These are phyloP conservation scores for Sylvicola cinctus DNA, from an alignment of 2,888 invertebrate species.

Conservation along the genomic window DNA sequence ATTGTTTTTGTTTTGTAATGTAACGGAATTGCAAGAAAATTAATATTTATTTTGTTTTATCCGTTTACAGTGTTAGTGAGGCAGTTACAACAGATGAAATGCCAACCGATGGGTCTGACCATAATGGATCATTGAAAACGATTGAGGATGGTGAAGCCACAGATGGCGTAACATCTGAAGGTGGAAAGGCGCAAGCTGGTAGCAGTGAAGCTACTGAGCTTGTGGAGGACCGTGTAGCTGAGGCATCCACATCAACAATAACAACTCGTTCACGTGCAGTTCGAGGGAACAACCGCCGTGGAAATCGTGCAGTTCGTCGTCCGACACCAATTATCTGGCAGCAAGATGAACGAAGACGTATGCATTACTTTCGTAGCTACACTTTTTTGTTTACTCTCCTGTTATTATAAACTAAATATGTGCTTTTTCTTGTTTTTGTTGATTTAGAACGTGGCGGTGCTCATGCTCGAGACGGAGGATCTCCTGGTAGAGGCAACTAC, in stretches of 20 bases:
- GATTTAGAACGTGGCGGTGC: too few species aligned
- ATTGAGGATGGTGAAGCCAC: constrained; percentile 21
- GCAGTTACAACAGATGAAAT: constrained; percentile 27
- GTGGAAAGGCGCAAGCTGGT: constrained; percentile 32
- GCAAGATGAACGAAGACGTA: too few species aligned
- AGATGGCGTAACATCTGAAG: constrained; percentile 37
- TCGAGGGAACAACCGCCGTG: neutral
- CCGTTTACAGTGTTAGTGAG: constrained; percentile 10
- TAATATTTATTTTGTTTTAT: too few species aligned
- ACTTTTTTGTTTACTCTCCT: too few species aligned
- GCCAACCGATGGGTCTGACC: constrained; percentile 15
- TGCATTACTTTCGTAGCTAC: too few species aligned
- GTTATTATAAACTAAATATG: too few species aligned
- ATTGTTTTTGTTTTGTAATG: too few species aligned
- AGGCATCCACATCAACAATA: constrained; percentile 43
- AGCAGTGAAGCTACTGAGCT: constrained; percentile 25
- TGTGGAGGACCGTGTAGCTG: constrained; percentile 65
- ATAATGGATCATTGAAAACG: constrained; percentile 15
- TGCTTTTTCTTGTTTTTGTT: too few species aligned
- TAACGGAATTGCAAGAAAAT: too few species aligned
- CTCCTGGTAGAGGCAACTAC: too few species aligned
- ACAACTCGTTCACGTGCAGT: constrained; percentile 30
- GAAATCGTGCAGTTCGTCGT: neutral
- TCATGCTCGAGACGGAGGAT: too few species aligned
- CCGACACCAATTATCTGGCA: constrained; percentile 4